Percentiles rank a stretch among this genome's conserved stretches.
phyloP scores from a whole-genome alignment of 2,113 vertebrate species.

The Emydocephalus ijimae region DNA sequence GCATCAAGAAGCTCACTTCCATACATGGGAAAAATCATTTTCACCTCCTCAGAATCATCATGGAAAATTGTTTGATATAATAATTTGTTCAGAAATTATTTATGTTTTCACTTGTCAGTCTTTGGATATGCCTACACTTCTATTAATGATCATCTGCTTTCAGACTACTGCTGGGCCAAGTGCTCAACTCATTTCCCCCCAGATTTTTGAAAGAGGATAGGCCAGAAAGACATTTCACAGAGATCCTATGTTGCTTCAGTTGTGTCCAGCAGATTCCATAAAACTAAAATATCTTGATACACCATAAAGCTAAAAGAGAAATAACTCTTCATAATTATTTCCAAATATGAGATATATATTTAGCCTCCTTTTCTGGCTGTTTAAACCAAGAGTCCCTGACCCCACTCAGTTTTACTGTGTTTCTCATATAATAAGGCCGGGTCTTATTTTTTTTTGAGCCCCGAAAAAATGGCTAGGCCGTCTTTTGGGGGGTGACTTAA shows the following conservation, averaged over 20 bases:
- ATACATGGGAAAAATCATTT: neutral
- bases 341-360: neutral
- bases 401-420: neutral
- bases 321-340: neutral
- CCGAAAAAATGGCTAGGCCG: too few relatives aligned
- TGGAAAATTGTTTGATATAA: neutral
- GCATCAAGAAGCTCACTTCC: neutral
- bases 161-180: neutral
- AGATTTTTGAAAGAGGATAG: neutral
- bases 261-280: neutral
- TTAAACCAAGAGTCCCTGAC: neutral
- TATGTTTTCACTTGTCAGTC: neutral
- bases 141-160: neutral
- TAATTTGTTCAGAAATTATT: neutral
- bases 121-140: neutral
- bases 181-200: neutral
- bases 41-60: neutral
- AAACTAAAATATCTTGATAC: neutral
- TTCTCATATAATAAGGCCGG: too few relatives aligned
- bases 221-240: neutral
- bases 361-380: neutral
- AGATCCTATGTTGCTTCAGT: neutral
- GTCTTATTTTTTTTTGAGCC: too few relatives aligned
- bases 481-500: too few relatives aligned
- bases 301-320: neutral